Base-by-base conservation (phyloP, 2,113 vertebrate genomes). In the Chlorodrepanis virens region DNA sequence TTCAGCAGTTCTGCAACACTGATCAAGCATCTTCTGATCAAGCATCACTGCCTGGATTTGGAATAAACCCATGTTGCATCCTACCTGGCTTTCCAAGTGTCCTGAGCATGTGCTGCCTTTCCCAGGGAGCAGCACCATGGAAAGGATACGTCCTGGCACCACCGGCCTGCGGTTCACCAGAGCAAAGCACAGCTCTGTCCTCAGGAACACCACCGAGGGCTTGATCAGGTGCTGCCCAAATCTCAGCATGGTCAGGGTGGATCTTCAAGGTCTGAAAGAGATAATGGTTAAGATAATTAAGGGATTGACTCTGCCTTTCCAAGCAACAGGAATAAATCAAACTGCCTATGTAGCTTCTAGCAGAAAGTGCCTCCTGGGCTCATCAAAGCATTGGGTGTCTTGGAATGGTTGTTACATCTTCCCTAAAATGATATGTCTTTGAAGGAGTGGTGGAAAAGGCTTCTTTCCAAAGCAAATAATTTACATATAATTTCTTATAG, bases 81-180 rank as follows among this genome's bases (percentile, higher is more conserved):
- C 97, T 98, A 98, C 98, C 98, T 98, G 97, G 75, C 71, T 70
- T 96, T 45, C 37, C 45, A 53, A 80, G 53, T 0, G 0, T 27
- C 40, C n/a, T 0, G 1, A 53, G 35, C 6, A 10, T 14, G 57
- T 79, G n/a, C 81, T 60, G 80, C 75, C 67, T 29, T 61, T 44
- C 39, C 19, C 35, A 45, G 4, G 57, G 49, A 1, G 0, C 15
- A 18, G 57, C 35, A 8, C 24, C 21, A 88, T 0, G 23, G 65
- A 5, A 98, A 99, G 98, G 99, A 99, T 99, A 99, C 98, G 98
- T 4, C 99, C 99, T 1, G 98, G 99, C 25, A 99, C 97, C 92
- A 99, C 98, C 0, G 99, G 98, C 85, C 98, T 98, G 80, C 98
- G 98, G 95, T 99, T 99, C 96, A 99, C 99, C 3, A 99, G 95